phyloP scores from a whole-genome alignment of 2,113 vertebrate genomes.

The Mobula hypostoma region DNA sequence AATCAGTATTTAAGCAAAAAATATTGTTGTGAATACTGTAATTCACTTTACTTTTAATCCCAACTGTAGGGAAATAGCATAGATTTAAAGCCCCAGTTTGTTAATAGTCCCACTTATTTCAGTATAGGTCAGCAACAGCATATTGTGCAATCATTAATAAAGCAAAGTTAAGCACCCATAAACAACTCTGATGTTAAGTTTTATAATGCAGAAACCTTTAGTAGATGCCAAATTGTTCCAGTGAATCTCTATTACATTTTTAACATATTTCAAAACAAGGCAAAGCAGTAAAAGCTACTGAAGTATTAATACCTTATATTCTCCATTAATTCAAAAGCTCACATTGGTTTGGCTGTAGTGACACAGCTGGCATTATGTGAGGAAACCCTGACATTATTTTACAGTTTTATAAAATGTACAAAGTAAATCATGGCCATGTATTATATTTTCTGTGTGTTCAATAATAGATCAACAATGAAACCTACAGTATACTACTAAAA shows the following conservation, averaged over 20 bases:
- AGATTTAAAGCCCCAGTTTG: not conserved
- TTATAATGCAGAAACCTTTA: not conserved
- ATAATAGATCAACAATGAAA: not conserved
- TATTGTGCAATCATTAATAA: not conserved
- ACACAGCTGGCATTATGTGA: not conserved
- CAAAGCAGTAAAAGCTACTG: not conserved
- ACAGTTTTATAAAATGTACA: not conserved
- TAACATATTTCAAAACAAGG: not conserved
- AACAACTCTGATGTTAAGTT: not conserved
- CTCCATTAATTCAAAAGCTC: not conserved
- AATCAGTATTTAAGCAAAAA: not conserved
- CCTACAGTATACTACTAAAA: not conserved
- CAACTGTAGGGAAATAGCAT: not conserved
- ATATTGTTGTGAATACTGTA: not conserved
- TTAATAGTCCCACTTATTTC: not conserved
- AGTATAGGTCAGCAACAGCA: not conserved
- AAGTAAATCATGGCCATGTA: not conserved
- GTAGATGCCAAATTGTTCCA: not conserved
- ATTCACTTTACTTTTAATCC: not conserved
- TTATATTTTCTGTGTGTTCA: not conserved
- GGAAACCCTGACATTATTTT: not conserved
- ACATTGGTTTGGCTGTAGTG: not conserved
- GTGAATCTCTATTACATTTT: not conserved
- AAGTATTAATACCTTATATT: not conserved
- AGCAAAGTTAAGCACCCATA: not conserved